Evolutionary conservation across 2,888 invertebrate species (phyloP).

Genomic region (Stenoptilia bipunctidactyla): DNA sequence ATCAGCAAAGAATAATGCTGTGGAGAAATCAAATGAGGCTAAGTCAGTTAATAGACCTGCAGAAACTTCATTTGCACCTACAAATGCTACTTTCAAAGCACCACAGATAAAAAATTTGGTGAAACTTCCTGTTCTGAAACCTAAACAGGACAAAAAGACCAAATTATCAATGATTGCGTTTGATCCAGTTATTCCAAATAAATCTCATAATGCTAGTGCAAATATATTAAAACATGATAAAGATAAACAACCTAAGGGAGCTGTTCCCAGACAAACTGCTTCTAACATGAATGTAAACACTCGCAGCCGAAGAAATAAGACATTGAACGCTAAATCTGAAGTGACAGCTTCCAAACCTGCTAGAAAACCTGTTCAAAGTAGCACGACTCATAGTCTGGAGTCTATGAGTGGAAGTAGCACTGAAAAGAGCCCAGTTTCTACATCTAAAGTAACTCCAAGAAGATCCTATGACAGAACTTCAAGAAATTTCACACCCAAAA

Average conservation of each 20-base stretch:
- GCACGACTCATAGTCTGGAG: neutral
- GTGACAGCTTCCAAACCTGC: neutral
- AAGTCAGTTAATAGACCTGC: constrained; percentile 1
- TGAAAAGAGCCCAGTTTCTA: neutral
- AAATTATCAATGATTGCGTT: constrained; percentile 19
- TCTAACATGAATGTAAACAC: no score
- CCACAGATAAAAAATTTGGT: constrained; percentile 36
- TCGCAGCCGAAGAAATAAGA: no score
- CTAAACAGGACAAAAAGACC: constrained; percentile 18
- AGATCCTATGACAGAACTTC: constrained; percentile 14
- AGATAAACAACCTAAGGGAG: neutral
- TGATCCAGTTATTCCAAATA: constrained; percentile 23
- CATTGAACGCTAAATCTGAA: neutral
- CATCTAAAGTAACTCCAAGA: constrained; percentile 8
- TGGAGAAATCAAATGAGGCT: constrained; percentile 8
- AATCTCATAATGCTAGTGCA: constrained; percentile 3
- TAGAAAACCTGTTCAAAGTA: neutral
- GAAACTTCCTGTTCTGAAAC: constrained; percentile 26
- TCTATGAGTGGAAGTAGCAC: neutral
- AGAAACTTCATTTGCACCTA: constrained; percentile 61
- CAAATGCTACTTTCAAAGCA: constrained; percentile 61
- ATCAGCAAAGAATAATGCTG: constrained; percentile 18
- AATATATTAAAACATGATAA: neutral
- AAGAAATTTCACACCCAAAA: constrained; percentile 25
- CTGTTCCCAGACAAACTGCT: neutral